Evolutionary conservation across 1,140 invertebrate genomes (phyloP), one percentile per base, ranked within the genome.

Genomic region (Microplitis mediator): DNA sequence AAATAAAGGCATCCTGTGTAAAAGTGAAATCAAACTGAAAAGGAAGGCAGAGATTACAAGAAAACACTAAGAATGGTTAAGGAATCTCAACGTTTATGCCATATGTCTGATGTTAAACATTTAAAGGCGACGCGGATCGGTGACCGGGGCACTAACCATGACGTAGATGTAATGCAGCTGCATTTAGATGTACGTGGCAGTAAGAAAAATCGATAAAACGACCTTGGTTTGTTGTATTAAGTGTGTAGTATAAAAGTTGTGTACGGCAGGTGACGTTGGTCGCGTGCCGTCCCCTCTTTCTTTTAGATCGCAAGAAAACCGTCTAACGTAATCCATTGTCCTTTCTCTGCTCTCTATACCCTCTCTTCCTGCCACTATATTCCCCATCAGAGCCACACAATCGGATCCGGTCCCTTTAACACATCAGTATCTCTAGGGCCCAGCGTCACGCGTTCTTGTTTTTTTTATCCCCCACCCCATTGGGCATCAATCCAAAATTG

Each of bases 291-390:
- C 69, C 78, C 80, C 80, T 82, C 80, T 78, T 77, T 78, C 76
- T 72, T 68, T 65, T 35, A 13, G 61, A 74, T 72, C 71, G 75
- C 69, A 82, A 84, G 84, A 79, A 85, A 84, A 84, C 81, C 81
- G 79, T 86, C 84, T 84, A 83, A 81, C 81, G 81, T 79, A 82
- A 84, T 76, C 78, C 78, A 86, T 87, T 87, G 85, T 86, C 78
- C 80, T 78, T 78, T 74, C 75, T 78, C 80, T 80, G 79, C 81
- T 73, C 80, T 82, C 81, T 67, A 79, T 80, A 52, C 31, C 51
- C 62, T 39, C 80, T 77, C 74, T 45, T 45, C 5, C 39, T 45
- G 39, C 39, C 39, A 11, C 6, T 11, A 45, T 5, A 11, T 45
- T 45, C 39, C 39, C 39, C 39, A 6, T 45, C 39, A 6, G 6